These are phyloP conservation scores for Malacosoma neustria DNA, from an alignment of 2,888 invertebrate genomes.

Conservation along the genomic window DNA sequence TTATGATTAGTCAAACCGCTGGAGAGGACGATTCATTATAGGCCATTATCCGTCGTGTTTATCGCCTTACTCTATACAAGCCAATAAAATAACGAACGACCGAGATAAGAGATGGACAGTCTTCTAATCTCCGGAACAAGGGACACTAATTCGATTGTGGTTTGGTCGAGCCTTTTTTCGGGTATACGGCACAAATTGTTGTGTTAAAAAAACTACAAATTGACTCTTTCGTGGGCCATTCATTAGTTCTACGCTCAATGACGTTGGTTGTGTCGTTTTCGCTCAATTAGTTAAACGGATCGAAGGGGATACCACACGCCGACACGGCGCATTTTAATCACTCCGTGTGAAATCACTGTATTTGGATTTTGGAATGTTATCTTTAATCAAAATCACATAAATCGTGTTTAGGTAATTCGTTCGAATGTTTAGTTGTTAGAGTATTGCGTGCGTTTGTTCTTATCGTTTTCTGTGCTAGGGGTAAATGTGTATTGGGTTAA, in stretches of 20 bases:
- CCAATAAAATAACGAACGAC: conserved; percentile 75
- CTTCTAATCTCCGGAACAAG: conserved; percentile 74
- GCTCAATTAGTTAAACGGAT: conserved; percentile 73
- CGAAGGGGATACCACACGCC: conserved; percentile 42
- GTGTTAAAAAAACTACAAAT: conserved; percentile 74
- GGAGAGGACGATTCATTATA: conserved; percentile 70
- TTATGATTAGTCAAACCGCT: conserved; percentile 71
- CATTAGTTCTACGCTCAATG: conserved; percentile 67
- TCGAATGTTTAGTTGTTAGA: neutral
- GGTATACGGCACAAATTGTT: conserved; percentile 73
- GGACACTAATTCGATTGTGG: conserved; percentile 76
- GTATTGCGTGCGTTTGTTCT: conserved; percentile 1
- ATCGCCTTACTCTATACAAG: conserved; percentile 72
- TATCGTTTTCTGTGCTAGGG: no score
- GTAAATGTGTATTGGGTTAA: no score
- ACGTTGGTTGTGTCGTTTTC: conserved; percentile 67
- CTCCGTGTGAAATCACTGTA: conserved; percentile 7
- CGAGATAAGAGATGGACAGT: conserved; percentile 71
- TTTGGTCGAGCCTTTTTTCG: conserved; percentile 68
- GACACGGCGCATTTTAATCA: conserved; percentile 17
- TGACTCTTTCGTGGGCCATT: conserved; percentile 67
- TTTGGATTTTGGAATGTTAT: conserved; percentile 12
- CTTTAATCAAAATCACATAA: conserved; percentile 8
- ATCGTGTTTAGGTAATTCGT: conserved; percentile 7
- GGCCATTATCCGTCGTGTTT: conserved; percentile 73